These are phyloP conservation scores for Momotus momota DNA, from an alignment of 2,797 vertebrate species.

Conservation along the genomic window DNA sequence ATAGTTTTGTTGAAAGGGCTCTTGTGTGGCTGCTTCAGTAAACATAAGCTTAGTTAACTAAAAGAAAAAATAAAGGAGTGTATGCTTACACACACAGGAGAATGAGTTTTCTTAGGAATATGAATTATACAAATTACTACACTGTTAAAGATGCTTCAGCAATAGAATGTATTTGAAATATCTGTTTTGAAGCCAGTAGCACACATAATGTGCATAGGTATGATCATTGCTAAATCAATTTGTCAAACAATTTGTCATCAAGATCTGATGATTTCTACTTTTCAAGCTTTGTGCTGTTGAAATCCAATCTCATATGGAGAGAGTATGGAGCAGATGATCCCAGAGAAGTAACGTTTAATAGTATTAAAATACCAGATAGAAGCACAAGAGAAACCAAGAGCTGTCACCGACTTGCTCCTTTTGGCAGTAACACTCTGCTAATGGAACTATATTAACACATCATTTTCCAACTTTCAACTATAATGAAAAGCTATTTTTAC, in stretches of 20 bases:
- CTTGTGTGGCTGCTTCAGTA: not conserved
- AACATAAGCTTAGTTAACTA: not conserved
- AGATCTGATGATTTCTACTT: not conserved
- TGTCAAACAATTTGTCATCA: not conserved
- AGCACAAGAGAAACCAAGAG: not conserved
- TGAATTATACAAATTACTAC: not conserved
- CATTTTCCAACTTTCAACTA: slow-evolving; percentile 45
- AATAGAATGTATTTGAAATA: not conserved
- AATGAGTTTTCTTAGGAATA: not conserved
- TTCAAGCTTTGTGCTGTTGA: not conserved
- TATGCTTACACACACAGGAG: not conserved
- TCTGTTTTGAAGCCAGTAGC: not conserved
- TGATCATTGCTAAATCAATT: not conserved
- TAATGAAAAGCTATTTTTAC: slow-evolving; percentile 63
- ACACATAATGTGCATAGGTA: not conserved
- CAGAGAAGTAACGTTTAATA: not conserved
- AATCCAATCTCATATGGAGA: not conserved
- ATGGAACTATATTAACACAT: slow-evolving; percentile 59
- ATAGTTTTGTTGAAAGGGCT: not conserved
- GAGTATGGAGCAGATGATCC: not conserved
- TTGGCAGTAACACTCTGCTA: slow-evolving; percentile 54
- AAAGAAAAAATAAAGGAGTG: not conserved
- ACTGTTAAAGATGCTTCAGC: not conserved
- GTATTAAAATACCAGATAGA: not conserved
- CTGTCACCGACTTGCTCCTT: slow-evolving; percentile 13